Evolutionary conservation across 2,797 vertebrate species (phyloP).

Genomic region (Rhabdophis nuchalis): DNA sequence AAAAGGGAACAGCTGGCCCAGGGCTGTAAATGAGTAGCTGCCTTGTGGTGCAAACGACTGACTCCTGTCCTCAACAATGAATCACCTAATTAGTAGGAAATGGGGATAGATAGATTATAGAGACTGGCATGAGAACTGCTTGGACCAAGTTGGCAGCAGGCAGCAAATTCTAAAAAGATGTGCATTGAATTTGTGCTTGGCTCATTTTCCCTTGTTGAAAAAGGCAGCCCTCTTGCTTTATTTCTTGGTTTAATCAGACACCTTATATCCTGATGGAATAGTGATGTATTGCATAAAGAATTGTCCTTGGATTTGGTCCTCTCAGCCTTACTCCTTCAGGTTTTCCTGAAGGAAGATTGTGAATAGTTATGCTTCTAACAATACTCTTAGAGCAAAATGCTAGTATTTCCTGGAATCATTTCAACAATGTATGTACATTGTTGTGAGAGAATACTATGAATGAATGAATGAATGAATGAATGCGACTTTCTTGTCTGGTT

Average conservation of each 20-base stretch:
- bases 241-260: background rate
- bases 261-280: background rate
- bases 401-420: background rate
- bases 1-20: constrained; percentile 29
- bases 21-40: constrained; percentile 61
- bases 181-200: constrained; percentile 60
- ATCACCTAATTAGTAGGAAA: constrained; percentile 67
- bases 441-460: background rate
- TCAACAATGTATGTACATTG: background rate
- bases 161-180: constrained; percentile 58
- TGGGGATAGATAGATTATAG: constrained; percentile 56
- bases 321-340: background rate
- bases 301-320: too few species aligned
- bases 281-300: background rate
- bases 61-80: constrained; percentile 63
- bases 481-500: background rate
- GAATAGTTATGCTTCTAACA: background rate
- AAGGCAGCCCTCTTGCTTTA: background rate
- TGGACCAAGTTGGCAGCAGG: constrained; percentile 57
- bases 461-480: background rate
- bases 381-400: background rate
- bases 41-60: constrained; percentile 63
- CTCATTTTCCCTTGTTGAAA: constrained; percentile 30
- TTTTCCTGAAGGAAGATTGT: background rate
- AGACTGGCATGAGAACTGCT: constrained; percentile 38